A percentile compares a stretch with the other conserved stretches of the same genome.
phyloP scores from a whole-genome alignment of 92 coral and sea anemone genomes.

The Porites cylindrica region DNA sequence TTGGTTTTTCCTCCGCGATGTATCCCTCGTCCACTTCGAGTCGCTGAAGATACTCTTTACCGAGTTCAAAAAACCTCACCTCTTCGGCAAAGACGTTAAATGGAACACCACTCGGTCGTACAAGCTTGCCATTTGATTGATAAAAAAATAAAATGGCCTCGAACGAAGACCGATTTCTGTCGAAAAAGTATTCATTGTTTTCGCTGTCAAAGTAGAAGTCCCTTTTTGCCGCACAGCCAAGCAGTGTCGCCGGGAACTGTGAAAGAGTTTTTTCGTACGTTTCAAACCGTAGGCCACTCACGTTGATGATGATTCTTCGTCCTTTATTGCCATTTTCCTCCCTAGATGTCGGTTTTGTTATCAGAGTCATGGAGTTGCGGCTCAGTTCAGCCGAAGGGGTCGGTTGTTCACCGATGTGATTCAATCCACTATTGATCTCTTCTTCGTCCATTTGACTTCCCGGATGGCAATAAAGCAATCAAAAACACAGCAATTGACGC shows the following conservation, averaged over 20 bases:
- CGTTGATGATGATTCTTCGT: slow-evolving; percentile 79
- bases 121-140: slow-evolving; percentile 91
- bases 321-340: slow-evolving; percentile 51
- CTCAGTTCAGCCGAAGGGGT: slow-evolving; percentile 12
- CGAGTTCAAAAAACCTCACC: slow-evolving; percentile 89
- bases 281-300: slow-evolving; percentile 96
- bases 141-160: slow-evolving; percentile 96
- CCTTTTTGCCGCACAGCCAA: slow-evolving; percentile 85
- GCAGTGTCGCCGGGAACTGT: slow-evolving; percentile 92
- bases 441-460: slow-evolving; percentile 35
- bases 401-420: slow-evolving; percentile 52
- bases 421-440: slow-evolving; percentile 7
- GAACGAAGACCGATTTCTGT: slow-evolving; percentile 97
- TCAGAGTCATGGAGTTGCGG: slow-evolving; percentile 12
- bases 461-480: slow-evolving; percentile 38
- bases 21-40: slow-evolving; percentile 88
- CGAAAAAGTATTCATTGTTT: slow-evolving; percentile 91
- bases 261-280: slow-evolving; percentile 83
- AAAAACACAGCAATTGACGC: slow-evolving; percentile 55
- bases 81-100: slow-evolving; percentile 88
- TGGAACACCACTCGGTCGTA: slow-evolving; percentile 93
- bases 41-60: slow-evolving; percentile 72
- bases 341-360: slow-evolving; percentile 3
- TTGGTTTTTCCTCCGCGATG: slow-evolving; percentile 59
- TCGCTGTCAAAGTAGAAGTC: slow-evolving; percentile 81